A percentile compares a stretch with the other conserved stretches of the same genome.
Conservation (phyloP, 2,888 invertebrate genomes). For the Ditula angustiorana region DNA sequence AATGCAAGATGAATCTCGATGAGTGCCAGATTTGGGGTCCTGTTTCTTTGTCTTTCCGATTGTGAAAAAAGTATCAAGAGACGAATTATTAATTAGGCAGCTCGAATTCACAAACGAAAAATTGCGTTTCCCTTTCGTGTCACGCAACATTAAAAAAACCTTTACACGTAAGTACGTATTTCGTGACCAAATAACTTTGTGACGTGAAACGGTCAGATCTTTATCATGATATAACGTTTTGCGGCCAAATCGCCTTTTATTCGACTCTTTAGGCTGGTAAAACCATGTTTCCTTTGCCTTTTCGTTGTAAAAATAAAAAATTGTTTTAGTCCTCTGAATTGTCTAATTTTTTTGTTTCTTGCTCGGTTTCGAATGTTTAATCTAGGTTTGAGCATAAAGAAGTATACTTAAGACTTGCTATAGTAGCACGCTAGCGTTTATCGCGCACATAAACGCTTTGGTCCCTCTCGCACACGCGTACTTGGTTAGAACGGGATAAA, state of each 20-base stretch:
- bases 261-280: conserved; percentile 27
- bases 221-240: conserved; percentile 30
- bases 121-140: conserved; percentile 25
- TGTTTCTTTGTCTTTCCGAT: too few species aligned
- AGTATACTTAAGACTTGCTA: too few species aligned
- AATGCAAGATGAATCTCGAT: too few species aligned
- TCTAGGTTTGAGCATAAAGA: too few species aligned
- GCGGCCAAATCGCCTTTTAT: conserved; percentile 23
- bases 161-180: conserved; percentile 2
- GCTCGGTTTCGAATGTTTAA: too few species aligned
- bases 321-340: too few species aligned
- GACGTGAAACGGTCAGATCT: conserved; percentile 27
- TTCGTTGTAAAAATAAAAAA: background rate
- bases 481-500: too few species aligned
- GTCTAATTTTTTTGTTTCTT: too few species aligned
- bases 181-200: conserved; percentile 31
- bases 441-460: too few species aligned
- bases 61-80: background rate
- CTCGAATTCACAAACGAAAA: conserved; percentile 9
- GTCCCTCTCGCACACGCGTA: too few species aligned
- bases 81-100: background rate
- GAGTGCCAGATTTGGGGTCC: too few species aligned
- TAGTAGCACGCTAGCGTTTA: too few species aligned
- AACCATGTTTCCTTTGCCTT: conserved; percentile 23
- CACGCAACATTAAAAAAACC: conserved; percentile 25